Percentiles rank a stretch among this genome's conserved stretches.
These are phyloP conservation scores for Hypercompe scribonia DNA, from an alignment of 2,888 invertebrate species.

Conservation along the genomic window DNA sequence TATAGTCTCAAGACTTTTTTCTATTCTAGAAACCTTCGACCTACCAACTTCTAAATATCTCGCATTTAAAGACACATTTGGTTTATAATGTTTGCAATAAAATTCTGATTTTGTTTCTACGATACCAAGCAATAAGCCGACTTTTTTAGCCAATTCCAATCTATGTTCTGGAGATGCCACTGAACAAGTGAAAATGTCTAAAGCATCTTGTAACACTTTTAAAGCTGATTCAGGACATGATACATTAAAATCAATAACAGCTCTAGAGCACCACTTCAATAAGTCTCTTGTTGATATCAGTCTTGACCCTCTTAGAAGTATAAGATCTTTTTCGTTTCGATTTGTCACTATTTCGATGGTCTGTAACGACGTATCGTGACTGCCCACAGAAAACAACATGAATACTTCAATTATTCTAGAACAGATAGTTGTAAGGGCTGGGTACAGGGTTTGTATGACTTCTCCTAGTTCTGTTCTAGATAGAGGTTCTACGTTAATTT, in stretches of 20 bases:
- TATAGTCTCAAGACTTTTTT: constrained; percentile 72
- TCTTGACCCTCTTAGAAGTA: constrained; percentile 84
- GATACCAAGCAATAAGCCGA: constrained; percentile 94
- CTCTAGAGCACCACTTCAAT: constrained; percentile 95
- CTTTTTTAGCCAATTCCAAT: constrained; percentile 89
- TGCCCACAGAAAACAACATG: constrained; percentile 91
- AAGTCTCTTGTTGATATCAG: constrained; percentile 94
- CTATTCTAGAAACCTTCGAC: constrained; percentile 82
- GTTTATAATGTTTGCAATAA: constrained; percentile 92
- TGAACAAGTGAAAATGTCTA: constrained; percentile 96
- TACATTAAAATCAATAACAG: constrained; percentile 91
- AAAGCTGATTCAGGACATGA: constrained; percentile 89
- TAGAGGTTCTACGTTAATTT: constrained; percentile 93
- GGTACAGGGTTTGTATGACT: constrained; percentile 90
- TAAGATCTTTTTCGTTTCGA: constrained; percentile 60
- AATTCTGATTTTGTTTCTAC: constrained; percentile 93
- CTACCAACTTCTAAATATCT: constrained; percentile 90
- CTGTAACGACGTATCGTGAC: constrained; percentile 84
- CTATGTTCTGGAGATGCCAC: constrained; percentile 89
- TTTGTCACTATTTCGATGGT: constrained; percentile 64
- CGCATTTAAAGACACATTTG: constrained; percentile 88
- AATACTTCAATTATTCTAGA: constrained; percentile 94
- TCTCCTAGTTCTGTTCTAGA: constrained; percentile 91
- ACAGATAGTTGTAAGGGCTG: constrained; percentile 90
- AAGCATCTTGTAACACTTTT: constrained; percentile 94